Conservation (phyloP, 2,113 vertebrate species). For the Hemiscyllium ocellatum region DNA sequence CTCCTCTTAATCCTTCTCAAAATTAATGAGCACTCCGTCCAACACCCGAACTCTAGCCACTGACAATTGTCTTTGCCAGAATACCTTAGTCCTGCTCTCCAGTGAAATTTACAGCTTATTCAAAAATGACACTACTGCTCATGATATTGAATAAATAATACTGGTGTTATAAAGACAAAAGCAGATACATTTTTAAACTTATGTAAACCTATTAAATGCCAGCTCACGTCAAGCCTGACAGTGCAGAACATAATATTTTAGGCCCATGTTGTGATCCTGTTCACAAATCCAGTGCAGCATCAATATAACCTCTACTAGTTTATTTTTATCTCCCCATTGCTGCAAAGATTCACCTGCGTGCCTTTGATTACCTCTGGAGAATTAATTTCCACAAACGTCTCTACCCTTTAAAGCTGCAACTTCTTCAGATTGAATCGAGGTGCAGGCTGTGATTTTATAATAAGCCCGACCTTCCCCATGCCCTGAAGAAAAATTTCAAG, state of each 20-base stretch:
- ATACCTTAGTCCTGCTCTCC: background rate
- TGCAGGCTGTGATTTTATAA: background rate
- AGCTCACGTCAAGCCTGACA: background rate
- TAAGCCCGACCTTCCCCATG: background rate
- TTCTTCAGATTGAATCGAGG: background rate
- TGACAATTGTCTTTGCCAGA: background rate
- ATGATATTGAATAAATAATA: background rate
- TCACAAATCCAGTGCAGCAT: background rate
- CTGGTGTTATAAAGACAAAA: background rate
- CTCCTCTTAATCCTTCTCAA: background rate
- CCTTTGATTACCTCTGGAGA: background rate
- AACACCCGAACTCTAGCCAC: background rate
- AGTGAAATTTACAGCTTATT: too few species aligned
- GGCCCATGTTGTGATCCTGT: background rate
- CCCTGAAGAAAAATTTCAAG: background rate
- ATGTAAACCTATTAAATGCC: background rate
- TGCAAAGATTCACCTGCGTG: background rate
- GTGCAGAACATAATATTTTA: background rate
- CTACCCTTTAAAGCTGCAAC: background rate
- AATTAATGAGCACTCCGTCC: background rate
- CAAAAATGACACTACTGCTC: background rate
- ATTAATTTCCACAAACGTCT: background rate
- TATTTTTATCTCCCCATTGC: background rate
- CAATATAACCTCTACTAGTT: background rate
- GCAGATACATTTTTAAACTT: background rate